These are phyloP conservation scores for Phoenicopterus ruber DNA, from an alignment of 2,113 vertebrate species.

Conservation along the genomic window DNA sequence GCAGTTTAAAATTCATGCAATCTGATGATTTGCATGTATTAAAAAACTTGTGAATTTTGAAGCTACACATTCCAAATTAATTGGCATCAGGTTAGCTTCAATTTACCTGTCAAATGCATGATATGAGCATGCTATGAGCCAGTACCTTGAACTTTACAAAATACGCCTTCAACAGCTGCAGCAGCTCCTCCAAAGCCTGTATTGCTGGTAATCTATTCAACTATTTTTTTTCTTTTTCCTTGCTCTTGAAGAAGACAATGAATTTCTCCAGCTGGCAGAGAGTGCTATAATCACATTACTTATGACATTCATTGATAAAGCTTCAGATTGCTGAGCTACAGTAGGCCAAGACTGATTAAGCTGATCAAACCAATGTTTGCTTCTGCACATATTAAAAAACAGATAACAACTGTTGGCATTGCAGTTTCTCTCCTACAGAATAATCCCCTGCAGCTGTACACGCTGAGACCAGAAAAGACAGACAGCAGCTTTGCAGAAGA, in stretches of 20 bases:
- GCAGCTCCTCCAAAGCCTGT: not conserved
- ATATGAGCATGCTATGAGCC: not conserved
- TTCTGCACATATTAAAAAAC: not conserved
- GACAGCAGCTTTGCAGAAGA: not conserved
- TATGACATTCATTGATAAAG: not conserved
- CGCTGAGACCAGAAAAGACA: not conserved
- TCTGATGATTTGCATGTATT: not conserved
- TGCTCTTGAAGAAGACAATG: not conserved
- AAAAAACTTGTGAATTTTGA: accelerated
- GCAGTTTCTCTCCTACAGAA: not conserved
- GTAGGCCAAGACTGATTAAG: not conserved
- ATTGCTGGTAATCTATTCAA: not conserved
- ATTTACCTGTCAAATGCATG: not conserved
- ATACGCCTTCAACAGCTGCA: not conserved
- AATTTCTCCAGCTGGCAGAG: not conserved
- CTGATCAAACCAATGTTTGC: not conserved
- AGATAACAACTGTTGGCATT: not conserved
- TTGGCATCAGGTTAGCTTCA: not conserved
- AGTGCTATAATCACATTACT: not conserved
- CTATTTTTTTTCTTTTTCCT: not conserved
- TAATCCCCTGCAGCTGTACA: not conserved
- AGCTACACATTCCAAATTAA: not conserved
- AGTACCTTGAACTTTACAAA: not conserved
- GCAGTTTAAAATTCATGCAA: not conserved
- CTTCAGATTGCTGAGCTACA: not conserved